Base-by-base conservation (phyloP, 2,113 vertebrate genomes). In the Crotalus tigris region DNA sequence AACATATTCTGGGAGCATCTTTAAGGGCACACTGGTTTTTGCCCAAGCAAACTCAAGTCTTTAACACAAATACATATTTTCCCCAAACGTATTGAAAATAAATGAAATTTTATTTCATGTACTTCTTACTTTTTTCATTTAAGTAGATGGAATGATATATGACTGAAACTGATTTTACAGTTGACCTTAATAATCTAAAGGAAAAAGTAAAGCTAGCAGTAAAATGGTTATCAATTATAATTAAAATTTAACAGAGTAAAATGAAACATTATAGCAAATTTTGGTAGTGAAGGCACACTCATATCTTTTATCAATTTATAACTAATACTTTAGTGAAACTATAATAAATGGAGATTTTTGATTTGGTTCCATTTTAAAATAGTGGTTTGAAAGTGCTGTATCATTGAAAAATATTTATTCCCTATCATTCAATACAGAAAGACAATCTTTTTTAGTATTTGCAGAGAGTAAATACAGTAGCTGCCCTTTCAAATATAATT, bases 401-500 rank as follows among this genome's bases (percentile, higher is more conserved):
- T 5, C 0, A 59, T 90, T 92, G 69, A 57, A 90, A 89, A 90
- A 90, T 29, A 2, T 17, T 4, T 92, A 93, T 61, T 92, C 3
- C 8, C 33, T 87, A 29, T 19, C 21, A 59, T 85, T 90, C 55
- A 90, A 26, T 8, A 0, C 85, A 91, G 21, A 8, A 75, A 59
- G 86, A 2, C 89, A 91, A 17, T 7, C 5, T 55, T 54, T 9
- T 0, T 3, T 3, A 1, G 5, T 91, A 69, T 93, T 75, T 15
- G 81, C 13, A 86, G 19, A 2, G 57, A 46, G 54, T 7, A 69
- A 12, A 17, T 8, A 1, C 1, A 13, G 2, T 39, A 0, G 21
- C 23, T 54, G 15, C 58, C 21, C 51, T 53, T 92, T 59, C 89
- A 93, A 92, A 92, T 87, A 57, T 90, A 92, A 75, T 92, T 91